Evolutionary conservation across 2,888 invertebrate species (phyloP), one percentile per base, ranked within the genome.

Genomic region (Stenurella melanura): DNA sequence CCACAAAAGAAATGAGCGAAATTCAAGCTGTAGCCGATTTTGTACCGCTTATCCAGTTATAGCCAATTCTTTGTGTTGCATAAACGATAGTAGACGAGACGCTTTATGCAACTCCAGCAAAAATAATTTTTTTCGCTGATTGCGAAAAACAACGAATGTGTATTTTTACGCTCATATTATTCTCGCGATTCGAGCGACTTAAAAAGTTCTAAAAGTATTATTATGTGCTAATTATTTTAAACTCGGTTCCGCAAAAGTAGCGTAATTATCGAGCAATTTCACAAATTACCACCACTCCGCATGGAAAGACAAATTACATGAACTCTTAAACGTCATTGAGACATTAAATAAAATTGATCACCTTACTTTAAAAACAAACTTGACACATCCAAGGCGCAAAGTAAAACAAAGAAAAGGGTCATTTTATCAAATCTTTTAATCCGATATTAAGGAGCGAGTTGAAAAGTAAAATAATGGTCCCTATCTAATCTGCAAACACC

Each of bases 391-490:
- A 54, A 67, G 61, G 34, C 57, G 72, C 67, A 56, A 57, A 60
- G 67, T 30, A 67, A 60, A 76, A 72, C 72, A 58, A 76, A 61
- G 70, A 56, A 69, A 75, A 58, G 64, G 72, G 38, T 1, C 50
- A 50, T 50, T 50, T 50, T 50, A 50, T 50, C 50, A 50, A 50
- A 50, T 50, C 50, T 50, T 50, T 64, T 84, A 84, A 85, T 85
- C 85, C 84, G 80, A 81, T 82, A 82, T 85, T 83, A 82, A 82
- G 82, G 76, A 80, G 77, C 79, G 80, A 63, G 57, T 56, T 81
- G 83, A 83, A 83, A 84, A 82, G 85, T 81, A 79, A 83, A 84
- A 78, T 84, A 85, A 85, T 84, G 83, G 83, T 79, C 78, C 78
- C 76, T 79, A 82, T 81, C 80, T 83, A 84, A 83, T 85, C 84